Evolutionary conservation across 2,888 invertebrate genomes (phyloP).

Genomic region (Oligia strigilis): DNA sequence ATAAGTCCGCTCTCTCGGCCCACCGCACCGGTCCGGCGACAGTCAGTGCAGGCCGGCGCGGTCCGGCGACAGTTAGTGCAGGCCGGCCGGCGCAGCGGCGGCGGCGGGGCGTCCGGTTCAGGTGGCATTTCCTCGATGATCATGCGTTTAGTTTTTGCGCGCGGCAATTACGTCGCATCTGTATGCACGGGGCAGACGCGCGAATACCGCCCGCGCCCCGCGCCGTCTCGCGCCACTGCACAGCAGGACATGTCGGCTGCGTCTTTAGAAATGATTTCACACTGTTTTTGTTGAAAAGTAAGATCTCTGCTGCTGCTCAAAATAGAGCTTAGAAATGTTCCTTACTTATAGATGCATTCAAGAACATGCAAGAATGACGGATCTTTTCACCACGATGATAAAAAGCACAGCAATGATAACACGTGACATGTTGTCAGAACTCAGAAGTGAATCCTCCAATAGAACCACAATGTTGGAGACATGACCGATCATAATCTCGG

Average conservation of each 20-base stretch:
- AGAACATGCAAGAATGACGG: not conserved
- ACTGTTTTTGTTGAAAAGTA: slow-evolving; percentile 26
- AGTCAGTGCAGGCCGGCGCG: slow-evolving; percentile 59
- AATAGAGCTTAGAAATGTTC: not conserved
- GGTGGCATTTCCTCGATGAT: slow-evolving; percentile 85
- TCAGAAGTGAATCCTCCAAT: not conserved
- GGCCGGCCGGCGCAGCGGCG: too few relatives aligned
- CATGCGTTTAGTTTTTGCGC: slow-evolving; percentile 85
- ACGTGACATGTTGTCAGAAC: too few relatives aligned
- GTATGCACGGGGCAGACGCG: slow-evolving; percentile 83
- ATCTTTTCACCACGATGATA: not conserved
- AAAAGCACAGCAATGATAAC: not conserved
- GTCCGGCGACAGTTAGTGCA: too few relatives aligned
- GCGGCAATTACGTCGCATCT: slow-evolving; percentile 85
- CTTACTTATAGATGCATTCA: not conserved
- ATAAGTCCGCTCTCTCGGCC: slow-evolving; percentile 46
- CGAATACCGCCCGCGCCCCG: slow-evolving; percentile 65
- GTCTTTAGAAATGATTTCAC: slow-evolving; percentile 41
- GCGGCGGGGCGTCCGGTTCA: slow-evolving; percentile 67
- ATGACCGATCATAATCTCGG: not conserved
- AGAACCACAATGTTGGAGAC: not conserved
- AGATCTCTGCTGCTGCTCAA: not conserved
- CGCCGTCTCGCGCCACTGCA: slow-evolving; percentile 68
- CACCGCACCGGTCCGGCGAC: slow-evolving; percentile 54
- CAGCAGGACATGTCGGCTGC: slow-evolving; percentile 45